A percentile compares a stretch with the other conserved stretches of the same genome.
phyloP scores from a whole-genome alignment of 2,113 vertebrate genomes.

The Thomomys bottae region DNA sequence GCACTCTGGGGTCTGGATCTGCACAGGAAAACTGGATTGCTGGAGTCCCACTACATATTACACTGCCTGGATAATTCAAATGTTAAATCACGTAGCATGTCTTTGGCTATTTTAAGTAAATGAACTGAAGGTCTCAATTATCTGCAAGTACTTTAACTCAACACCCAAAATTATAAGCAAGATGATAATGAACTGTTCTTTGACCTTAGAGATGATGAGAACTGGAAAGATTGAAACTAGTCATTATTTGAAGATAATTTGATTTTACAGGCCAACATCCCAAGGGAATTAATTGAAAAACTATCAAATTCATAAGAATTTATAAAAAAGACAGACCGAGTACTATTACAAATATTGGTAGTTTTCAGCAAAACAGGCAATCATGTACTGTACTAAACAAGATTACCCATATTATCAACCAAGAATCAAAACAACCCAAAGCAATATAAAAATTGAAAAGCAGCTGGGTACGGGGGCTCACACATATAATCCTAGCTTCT shows the following conservation, averaged over 20 bases:
- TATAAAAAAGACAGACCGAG: background rate
- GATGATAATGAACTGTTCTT: background rate
- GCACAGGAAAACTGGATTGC: background rate
- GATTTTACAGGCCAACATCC: background rate
- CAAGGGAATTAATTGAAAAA: background rate
- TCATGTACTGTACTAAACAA: background rate
- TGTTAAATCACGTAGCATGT: background rate
- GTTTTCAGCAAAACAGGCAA: background rate
- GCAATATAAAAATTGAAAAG: background rate
- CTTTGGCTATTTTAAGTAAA: conserved; percentile 7
- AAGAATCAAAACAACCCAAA: background rate
- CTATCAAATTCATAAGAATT: background rate
- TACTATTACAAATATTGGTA: background rate
- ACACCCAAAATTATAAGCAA: background rate
- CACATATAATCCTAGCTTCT: too few relatives aligned
- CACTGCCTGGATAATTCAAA: background rate
- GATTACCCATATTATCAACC: background rate
- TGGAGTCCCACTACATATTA: background rate
- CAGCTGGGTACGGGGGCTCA: background rate
- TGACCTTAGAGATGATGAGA: background rate
- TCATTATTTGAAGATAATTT: background rate
- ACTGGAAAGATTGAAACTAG: background rate
- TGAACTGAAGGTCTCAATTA: background rate
- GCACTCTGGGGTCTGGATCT: background rate
- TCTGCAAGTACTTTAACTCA: background rate